These are phyloP conservation scores for Oncorhynchus clarkii DNA, from an alignment of 2,113 vertebrate genomes.

Conservation along the genomic window DNA sequence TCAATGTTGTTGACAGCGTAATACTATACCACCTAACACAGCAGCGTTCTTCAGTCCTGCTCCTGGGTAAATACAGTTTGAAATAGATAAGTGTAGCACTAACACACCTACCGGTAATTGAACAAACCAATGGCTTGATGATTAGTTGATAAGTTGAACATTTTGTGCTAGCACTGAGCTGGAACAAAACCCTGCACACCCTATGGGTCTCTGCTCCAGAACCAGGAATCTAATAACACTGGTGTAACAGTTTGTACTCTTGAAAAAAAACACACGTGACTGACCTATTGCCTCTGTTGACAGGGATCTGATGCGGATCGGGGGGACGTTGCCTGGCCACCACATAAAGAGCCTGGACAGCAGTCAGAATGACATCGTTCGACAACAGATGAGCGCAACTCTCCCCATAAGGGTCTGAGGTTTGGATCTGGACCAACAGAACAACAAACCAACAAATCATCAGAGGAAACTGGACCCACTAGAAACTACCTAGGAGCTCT, in stretches of 20 bases:
- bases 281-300: constrained; percentile 30
- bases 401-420: constrained; percentile 74
- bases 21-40: background rate
- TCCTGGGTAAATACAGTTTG: too few relatives aligned
- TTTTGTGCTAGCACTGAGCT: too few relatives aligned
- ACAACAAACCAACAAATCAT: background rate
- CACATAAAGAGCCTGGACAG: constrained; percentile 75
- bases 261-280: background rate
- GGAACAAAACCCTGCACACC: background rate
- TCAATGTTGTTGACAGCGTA: background rate
- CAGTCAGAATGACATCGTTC: constrained; percentile 67
- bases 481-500: constrained; percentile 62
- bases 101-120: background rate
- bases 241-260: too few relatives aligned
- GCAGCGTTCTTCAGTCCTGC: background rate
- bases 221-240: too few relatives aligned
- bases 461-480: background rate
- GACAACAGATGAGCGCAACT: constrained; percentile 78
- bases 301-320: constrained; percentile 75
- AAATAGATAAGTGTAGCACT: background rate
- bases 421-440: background rate
- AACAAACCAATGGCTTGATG: background rate
- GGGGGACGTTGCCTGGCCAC: constrained; percentile 76
- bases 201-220: too few relatives aligned
- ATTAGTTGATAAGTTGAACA: too few relatives aligned